Evolutionary conservation across 2,113 vertebrate genomes (phyloP), one percentile per base, ranked within the genome.

Genomic region (Pipra filicauda): DNA sequence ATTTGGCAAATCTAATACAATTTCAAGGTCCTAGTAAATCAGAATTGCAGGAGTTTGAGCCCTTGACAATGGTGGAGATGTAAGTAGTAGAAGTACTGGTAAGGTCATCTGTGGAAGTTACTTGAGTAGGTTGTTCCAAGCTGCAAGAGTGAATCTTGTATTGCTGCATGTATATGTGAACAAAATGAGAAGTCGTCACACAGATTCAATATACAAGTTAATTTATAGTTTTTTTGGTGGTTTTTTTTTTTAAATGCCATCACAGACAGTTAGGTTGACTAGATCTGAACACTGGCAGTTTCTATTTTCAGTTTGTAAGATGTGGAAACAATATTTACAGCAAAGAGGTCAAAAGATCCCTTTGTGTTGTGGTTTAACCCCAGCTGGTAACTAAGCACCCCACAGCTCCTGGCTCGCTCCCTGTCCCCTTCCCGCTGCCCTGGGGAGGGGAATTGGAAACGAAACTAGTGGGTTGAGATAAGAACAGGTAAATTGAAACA

Each of bases 261-360:
- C 7, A 28, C n/a, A 61, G 27, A 14, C 23, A 88, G 11, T 12
- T n/a, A 59, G 9, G 14, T 65, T 73, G 67, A 74, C 64, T 84
- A 23, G 30, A 64, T 43, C 61, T 85, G 65, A 90, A 76, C 41
- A 35, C 3, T 49, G 26, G 37, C 48, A 54, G n/a, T 87, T 84
- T 76, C 31, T 93, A 15, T 79, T 80, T 95, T 93, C 76, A 54
- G 83, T 13, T 11, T 85, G 39, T 93, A 89, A 22, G 46, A 85
- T 15, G 43, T 89, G 39, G 58, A 74, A 76, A 81, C 48, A 44
- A 1, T 83, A 91, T 95, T 93, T 96, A 93, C 79, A 85, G 33
- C 85, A 28, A 21, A 91, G 80, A 97, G 74, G 91, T 96, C 96
- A 69, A 91, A 95, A 96, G 81, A 92, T 94, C 73, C 52, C 67